Conservation (phyloP, 2,888 invertebrate genomes). For the Unio pictorum region DNA sequence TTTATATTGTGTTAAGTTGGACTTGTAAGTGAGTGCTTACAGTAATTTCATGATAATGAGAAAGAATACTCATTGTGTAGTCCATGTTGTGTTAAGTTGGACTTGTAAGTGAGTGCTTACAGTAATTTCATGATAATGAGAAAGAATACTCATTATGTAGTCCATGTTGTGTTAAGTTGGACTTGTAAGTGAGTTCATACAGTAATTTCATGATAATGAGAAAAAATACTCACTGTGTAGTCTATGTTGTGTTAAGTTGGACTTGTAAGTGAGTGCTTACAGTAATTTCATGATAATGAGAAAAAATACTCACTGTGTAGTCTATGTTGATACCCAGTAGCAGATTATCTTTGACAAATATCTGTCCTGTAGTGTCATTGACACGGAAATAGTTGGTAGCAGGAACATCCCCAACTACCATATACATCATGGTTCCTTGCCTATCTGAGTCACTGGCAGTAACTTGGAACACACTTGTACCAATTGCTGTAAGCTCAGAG, state of each 20-base stretch:
- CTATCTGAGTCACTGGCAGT: slow-evolving; percentile 55
- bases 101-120: too few species aligned
- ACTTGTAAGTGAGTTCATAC: too few species aligned
- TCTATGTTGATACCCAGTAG: slow-evolving; percentile 30
- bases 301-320: slow-evolving; percentile 33
- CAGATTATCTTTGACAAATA: slow-evolving; percentile 32
- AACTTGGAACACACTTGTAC: slow-evolving; percentile 40
- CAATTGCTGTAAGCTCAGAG: slow-evolving; percentile 33
- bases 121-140: too few species aligned
- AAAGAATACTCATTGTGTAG: slow-evolving; percentile 32
- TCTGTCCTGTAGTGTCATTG: slow-evolving; percentile 29
- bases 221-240: too few species aligned
- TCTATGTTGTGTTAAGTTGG: neutral
- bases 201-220: too few species aligned
- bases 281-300: neutral
- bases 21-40: neutral
- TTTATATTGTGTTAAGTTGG: slow-evolving; percentile 8
- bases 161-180: too few species aligned
- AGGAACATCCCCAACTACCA: slow-evolving; percentile 43
- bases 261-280: neutral
- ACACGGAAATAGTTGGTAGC: slow-evolving; percentile 47
- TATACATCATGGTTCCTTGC: slow-evolving; percentile 40
- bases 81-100: slow-evolving; percentile 7
- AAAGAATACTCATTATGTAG: too few species aligned
- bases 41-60: neutral